A percentile compares a stretch with the other conserved stretches of the same genome.
Conservation (phyloP, 2,797 vertebrate genomes). For the Apogon hyalosoma region DNA sequence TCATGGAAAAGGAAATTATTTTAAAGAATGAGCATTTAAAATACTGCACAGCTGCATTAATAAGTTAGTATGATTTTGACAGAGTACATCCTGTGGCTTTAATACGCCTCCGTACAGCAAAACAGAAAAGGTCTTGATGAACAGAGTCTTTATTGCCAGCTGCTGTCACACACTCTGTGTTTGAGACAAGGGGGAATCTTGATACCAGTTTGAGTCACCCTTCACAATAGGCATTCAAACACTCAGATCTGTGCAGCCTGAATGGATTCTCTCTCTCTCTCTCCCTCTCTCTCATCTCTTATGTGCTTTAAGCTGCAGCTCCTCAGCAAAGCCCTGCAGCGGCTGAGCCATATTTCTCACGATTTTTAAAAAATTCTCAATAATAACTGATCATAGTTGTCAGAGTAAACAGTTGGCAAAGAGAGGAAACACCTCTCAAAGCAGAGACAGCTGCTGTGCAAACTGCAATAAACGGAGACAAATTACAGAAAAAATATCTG, state of each 20-base stretch:
- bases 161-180: conserved; percentile 45
- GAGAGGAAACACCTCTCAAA: conserved; percentile 14
- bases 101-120: conserved; percentile 32
- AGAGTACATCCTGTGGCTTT: conserved; percentile 28
- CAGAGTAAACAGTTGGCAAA: conserved; percentile 30
- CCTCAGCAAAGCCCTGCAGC: conserved; percentile 19
- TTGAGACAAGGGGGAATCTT: conserved; percentile 53
- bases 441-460: conserved; percentile 7
- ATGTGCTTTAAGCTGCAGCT: conserved; percentile 16
- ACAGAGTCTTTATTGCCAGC: conserved; percentile 51
- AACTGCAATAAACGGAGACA: not conserved
- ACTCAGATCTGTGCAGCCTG: conserved; percentile 34
- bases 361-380: conserved; percentile 27
- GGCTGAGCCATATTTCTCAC: conserved; percentile 4
- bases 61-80: conserved; percentile 29
- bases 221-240: conserved; percentile 34
- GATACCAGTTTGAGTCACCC: conserved; percentile 40
- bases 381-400: conserved; percentile 42
- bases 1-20: conserved; percentile 1
- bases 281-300: not conserved
- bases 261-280: conserved; percentile 14
- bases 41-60: conserved; percentile 18
- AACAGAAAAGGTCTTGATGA: conserved; percentile 37
- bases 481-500: conserved; percentile 26
- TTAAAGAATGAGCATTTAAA: not conserved